Evolutionary conservation across 2,888 invertebrate genomes (phyloP).

Genomic region (Scaptomyza polygonia): DNA sequence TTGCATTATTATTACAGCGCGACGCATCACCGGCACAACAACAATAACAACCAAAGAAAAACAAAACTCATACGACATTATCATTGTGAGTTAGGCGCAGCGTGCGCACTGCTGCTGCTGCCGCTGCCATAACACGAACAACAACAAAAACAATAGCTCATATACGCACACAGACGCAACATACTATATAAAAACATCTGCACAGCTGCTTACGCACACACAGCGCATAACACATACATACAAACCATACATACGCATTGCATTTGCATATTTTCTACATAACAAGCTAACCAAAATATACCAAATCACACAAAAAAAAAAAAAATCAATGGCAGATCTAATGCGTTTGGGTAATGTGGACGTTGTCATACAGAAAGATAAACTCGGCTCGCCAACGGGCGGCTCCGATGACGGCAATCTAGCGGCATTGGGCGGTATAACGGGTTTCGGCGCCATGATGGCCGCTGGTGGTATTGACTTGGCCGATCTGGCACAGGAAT

Average conservation of each 20-base stretch:
- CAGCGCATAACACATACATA: slow-evolving; percentile 13
- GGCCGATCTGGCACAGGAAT: slow-evolving; percentile 87
- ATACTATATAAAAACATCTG: slow-evolving; percentile 25
- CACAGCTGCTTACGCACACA: slow-evolving; percentile 59
- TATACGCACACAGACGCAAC: slow-evolving; percentile 27
- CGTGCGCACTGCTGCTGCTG: slow-evolving; percentile 46
- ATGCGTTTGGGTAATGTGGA: slow-evolving; percentile 88
- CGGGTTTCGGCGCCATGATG: slow-evolving; percentile 85
- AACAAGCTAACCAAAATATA: slow-evolving; percentile 51
- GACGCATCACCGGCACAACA: slow-evolving; percentile 52
- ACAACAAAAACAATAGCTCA: slow-evolving; percentile 35
- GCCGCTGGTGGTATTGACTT: slow-evolving; percentile 85
- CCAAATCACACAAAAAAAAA: slow-evolving; percentile 41
- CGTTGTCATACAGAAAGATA: slow-evolving; percentile 89
- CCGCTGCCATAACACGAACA: slow-evolving; percentile 37
- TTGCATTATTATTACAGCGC: slow-evolving; percentile 62
- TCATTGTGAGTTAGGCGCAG: slow-evolving; percentile 58
- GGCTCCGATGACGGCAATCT: slow-evolving; percentile 93
- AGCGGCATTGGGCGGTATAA: slow-evolving; percentile 78
- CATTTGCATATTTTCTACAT: slow-evolving; percentile 41
- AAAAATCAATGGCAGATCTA: slow-evolving; percentile 88
- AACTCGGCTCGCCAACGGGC: slow-evolving; percentile 92
- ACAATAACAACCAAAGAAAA: slow-evolving; percentile 21
- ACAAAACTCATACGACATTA: slow-evolving; percentile 39
- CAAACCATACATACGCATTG: slow-evolving; percentile 32